phyloP scores from a whole-genome alignment of 1,140 invertebrate species.

The Habropoda laboriosa region DNA sequence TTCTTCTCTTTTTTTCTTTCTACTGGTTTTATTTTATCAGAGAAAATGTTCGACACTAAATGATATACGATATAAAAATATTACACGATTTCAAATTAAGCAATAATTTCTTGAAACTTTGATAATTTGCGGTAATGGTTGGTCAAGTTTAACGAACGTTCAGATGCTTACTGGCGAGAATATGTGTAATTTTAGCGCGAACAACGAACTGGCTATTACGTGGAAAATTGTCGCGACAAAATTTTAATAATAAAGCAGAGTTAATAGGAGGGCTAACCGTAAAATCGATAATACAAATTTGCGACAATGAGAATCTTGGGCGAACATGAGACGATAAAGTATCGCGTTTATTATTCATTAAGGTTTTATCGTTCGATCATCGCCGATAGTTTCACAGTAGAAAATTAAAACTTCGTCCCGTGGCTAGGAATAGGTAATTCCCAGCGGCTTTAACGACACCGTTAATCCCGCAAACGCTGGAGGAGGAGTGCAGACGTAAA shows the following conservation, averaged over 20 bases:
- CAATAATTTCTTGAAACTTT: no score
- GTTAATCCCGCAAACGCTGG: not conserved
- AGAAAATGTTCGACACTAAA: no score
- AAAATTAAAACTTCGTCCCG: slow-evolving; percentile 22
- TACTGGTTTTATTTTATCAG: no score
- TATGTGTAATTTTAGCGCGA: no score
- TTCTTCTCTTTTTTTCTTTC: no score
- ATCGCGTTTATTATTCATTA: slow-evolving; percentile 24
- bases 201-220: no score
- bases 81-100: no score
- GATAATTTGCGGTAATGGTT: no score
- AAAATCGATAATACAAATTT: not conserved
- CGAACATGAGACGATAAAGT: not conserved
- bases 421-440: slow-evolving; percentile 4
- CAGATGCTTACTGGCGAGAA: no score
- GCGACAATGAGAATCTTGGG: not conserved
- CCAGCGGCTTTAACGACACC: slow-evolving; percentile 30
- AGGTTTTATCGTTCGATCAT: slow-evolving; percentile 17
- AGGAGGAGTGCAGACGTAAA: not conserved
- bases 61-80: no score
- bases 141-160: no score
- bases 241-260: not conserved
- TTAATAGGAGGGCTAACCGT: not conserved
- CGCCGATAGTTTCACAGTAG: not conserved
- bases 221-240: not conserved